Percentiles rank a stretch among this genome's conserved stretches.
phyloP scores from a whole-genome alignment of 2,797 vertebrate species.

The Halcyon leucocephala region DNA sequence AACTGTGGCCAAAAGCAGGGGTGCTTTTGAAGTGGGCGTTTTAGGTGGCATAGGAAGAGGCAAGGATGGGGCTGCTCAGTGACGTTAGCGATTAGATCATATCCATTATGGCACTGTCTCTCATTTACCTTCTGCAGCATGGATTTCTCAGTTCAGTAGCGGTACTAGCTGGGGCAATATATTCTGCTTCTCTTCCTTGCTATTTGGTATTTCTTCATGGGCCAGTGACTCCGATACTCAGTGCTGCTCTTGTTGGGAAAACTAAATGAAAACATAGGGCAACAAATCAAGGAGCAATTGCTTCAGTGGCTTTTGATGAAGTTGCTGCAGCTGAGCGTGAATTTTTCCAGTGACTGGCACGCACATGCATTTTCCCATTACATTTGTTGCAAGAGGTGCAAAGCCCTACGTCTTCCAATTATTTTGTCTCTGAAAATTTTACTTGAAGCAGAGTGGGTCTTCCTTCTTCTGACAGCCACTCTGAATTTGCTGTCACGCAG shows the following conservation, averaged over 20 bases:
- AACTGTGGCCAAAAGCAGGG: background rate
- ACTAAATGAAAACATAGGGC: background rate
- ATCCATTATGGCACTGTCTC: accelerated
- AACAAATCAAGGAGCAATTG: background rate
- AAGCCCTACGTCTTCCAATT: background rate
- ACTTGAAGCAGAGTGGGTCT: background rate
- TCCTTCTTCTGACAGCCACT: background rate
- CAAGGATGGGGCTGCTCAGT: background rate
- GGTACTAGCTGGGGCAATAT: background rate
- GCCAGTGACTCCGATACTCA: background rate
- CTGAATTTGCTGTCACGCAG: background rate
- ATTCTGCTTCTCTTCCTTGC: background rate
- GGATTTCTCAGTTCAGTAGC: background rate
- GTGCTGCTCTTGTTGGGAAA: background rate
- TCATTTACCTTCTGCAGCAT: background rate
- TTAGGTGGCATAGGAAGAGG: background rate
- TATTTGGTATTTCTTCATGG: background rate
- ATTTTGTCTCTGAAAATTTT: background rate
- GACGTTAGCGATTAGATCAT: background rate
- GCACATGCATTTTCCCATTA: background rate
- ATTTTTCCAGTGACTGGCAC: background rate
- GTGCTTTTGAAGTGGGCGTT: background rate
- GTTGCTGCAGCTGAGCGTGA: background rate
- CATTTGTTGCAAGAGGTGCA: background rate
- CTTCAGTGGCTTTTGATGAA: background rate